Percentiles rank a stretch among this genome's conserved stretches.
These are phyloP conservation scores for Palloptera scutellata DNA, from an alignment of 2,888 invertebrate genomes.

Conservation along the genomic window DNA sequence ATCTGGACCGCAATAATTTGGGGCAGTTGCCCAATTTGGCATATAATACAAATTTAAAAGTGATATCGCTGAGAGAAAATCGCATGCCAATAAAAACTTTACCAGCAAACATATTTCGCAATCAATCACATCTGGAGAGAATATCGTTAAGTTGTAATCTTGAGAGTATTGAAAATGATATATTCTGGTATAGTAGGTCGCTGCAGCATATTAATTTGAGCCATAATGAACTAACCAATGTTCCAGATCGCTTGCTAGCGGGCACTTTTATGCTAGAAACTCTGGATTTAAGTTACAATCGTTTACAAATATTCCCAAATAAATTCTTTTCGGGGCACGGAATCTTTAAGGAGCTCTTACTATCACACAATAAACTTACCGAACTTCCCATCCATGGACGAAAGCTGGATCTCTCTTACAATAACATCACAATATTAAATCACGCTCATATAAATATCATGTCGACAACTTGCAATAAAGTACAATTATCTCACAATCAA, in stretches of 20 bases:
- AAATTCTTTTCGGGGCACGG: conserved; percentile 69
- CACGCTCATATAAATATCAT: conserved; percentile 59
- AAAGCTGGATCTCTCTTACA: conserved; percentile 73
- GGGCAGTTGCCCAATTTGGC: conserved; percentile 70
- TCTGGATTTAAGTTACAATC: conserved; percentile 74
- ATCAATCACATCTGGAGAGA: conserved; percentile 68
- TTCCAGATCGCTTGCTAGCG: conserved; percentile 72
- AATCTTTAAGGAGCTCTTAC: conserved; percentile 69
- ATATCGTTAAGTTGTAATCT: conserved; percentile 71
- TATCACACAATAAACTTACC: conserved; percentile 72
- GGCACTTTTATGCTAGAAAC: conserved; percentile 70
- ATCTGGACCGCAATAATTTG: conserved; percentile 74
- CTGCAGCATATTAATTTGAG: conserved; percentile 71
- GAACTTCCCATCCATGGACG: conserved; percentile 69
- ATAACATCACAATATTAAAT: conserved; percentile 67
- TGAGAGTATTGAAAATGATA: conserved; percentile 68
- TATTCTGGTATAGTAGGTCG: conserved; percentile 70
- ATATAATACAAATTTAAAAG: conserved; percentile 67
- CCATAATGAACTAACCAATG: conserved; percentile 67
- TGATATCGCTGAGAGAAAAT: conserved; percentile 69
- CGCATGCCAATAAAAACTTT: conserved; percentile 68
- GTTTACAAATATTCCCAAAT: conserved; percentile 68
- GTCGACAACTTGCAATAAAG: conserved; percentile 53
- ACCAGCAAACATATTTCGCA: conserved; percentile 70
- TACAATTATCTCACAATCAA: conserved; percentile 69